Evolutionary conservation across 2,797 vertebrate species (phyloP).

Genomic region (Sus cebifrons): DNA sequence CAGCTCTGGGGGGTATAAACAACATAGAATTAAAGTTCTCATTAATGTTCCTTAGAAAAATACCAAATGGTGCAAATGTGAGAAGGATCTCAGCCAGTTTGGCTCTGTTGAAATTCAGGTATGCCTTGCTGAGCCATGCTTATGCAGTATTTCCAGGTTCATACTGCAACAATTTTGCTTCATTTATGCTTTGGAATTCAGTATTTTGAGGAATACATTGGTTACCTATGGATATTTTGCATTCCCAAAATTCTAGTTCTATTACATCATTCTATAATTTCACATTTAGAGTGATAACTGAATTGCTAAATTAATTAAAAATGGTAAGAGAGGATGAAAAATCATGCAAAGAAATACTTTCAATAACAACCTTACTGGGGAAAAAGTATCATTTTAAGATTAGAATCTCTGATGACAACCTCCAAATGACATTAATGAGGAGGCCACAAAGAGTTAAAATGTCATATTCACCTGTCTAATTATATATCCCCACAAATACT

Average conservation of each 20-base stretch:
- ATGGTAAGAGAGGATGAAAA: not conserved
- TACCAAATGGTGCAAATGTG: not conserved
- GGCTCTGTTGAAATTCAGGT: not conserved
- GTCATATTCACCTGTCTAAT: not conserved
- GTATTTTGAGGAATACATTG: not conserved
- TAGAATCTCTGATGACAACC: not conserved
- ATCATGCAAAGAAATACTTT: not conserved
- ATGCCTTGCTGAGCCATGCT: not conserved
- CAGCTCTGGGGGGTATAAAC: not conserved
- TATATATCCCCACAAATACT: not conserved
- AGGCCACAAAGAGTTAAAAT: not conserved
- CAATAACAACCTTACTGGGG: not conserved
- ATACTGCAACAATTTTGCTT: not conserved
- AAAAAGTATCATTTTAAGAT: not conserved
- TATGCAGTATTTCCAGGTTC: not conserved
- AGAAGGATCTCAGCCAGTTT: not conserved
- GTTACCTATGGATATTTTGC: not conserved
- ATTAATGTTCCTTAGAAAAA: not conserved
- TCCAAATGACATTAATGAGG: not conserved
- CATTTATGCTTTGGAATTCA: not conserved
- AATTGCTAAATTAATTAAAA: slow-evolving; percentile 14
- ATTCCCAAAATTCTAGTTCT: not conserved
- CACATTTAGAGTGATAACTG: not conserved
- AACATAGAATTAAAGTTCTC: not conserved
- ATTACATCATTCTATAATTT: not conserved